A percentile compares a stretch with the other conserved stretches of the same genome.
Conservation (phyloP, 2,113 vertebrate genomes). For the Sebastes fasciatus region DNA sequence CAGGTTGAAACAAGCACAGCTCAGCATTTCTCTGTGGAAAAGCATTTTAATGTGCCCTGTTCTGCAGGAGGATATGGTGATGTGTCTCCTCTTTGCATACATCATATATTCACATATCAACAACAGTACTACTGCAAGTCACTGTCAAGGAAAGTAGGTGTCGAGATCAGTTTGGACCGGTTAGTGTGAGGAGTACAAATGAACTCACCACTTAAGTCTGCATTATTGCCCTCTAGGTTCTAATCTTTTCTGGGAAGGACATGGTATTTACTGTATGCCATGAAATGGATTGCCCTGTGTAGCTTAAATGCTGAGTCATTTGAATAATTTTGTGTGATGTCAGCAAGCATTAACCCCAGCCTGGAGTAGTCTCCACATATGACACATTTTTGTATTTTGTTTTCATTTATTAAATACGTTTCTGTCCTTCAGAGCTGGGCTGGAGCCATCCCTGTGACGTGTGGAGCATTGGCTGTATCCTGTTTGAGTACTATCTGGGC, state of each 20-base stretch:
- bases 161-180: not conserved
- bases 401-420: not conserved
- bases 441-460: conserved; percentile 98
- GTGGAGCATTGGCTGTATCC: conserved; percentile 98
- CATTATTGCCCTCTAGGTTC: not conserved
- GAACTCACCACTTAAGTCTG: not conserved
- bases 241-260: not conserved
- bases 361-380: not conserved
- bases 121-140: no score
- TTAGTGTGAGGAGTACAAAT: not conserved
- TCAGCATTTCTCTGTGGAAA: not conserved
- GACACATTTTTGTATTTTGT: not conserved
- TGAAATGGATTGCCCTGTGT: not conserved
- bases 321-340: not conserved
- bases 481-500: conserved; percentile 98
- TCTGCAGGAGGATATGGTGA: not conserved
- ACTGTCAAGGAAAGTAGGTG: no score
- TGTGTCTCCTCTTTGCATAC: not conserved
- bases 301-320: not conserved
- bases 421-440: conserved; percentile 88
- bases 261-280: not conserved
- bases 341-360: not conserved
- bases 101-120: not conserved
- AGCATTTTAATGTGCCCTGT: not conserved
- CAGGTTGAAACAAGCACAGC: not conserved